Evolutionary conservation across 2,888 invertebrate species (phyloP), one percentile per base, ranked within the genome.

Genomic region (Amblyjoppa proteus): DNA sequence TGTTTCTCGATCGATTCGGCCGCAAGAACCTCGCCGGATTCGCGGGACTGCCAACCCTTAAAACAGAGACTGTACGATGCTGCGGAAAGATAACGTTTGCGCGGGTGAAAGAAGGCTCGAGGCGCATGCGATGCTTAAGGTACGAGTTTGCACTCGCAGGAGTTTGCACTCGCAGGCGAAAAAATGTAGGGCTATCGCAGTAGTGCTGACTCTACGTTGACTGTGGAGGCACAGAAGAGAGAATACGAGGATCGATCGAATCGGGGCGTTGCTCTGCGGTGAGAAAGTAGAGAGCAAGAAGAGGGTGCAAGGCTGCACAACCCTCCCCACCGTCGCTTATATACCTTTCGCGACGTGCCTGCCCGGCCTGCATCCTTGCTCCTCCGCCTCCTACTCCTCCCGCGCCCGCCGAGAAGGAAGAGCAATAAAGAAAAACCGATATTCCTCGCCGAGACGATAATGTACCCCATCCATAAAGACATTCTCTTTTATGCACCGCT

Each of bases 241-340:
- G 90, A 89, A 90, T 89, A 89, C 89, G 88, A 91, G 88, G 90
- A 91, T 91, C 91, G 91, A 91, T 91, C 88, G 91, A 90, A 90
- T 90, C 90, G 79, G 90, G 91, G 90, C 91, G 89, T 91, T 91
- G 90, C 91, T 64, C 41, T 88, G 86, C 87, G 68, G 81, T 85
- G 77, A 79, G 85, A 87, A 88, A 87, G 84, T 87, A 84, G 75
- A 76, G 76, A 83, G 83, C 81, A 81, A 84, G 73, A 71, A 64
- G 79, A 86, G 79, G 79, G 64, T 84, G 83, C 76, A 84, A 83
- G 85, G 88, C 85, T 88, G 88, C 89, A 88, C 84, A 84, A 84
- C 66, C 73, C 70, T 38, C 34, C 51, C 68, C 34, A 45, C 45
- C 64, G 13, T 45, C 49, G 69, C 41, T 28, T 75, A 82, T 79